Percentiles rank a stretch among this genome's conserved stretches.
phyloP scores from a whole-genome alignment of 2,888 invertebrate genomes.

The Aphelenchoides bicaudatus region DNA sequence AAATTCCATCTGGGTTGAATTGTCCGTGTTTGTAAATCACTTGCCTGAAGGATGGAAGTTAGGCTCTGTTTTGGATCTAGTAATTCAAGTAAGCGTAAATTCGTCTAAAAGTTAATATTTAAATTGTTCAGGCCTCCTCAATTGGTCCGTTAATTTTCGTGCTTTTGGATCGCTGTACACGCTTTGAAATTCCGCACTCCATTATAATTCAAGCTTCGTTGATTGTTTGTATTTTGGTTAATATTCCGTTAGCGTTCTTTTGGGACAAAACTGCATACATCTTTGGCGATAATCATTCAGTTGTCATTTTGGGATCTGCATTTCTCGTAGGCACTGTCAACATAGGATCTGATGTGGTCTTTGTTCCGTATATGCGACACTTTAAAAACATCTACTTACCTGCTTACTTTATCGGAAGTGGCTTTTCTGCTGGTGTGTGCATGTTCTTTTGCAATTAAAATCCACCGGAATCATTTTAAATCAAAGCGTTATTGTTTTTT shows the following conservation, averaged over 20 bases:
- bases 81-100: slow-evolving; percentile 13
- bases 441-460: too few species aligned
- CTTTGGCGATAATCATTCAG: slow-evolving; percentile 1
- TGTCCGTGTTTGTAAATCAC: slow-evolving; percentile 1
- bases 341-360: neutral
- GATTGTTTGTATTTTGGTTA: neutral
- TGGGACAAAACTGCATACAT: neutral
- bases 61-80: slow-evolving; percentile 1
- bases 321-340: slow-evolving; percentile 8
- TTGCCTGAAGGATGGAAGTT: slow-evolving; percentile 17
- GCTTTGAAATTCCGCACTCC: neutral
- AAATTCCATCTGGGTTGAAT: slow-evolving; percentile 15
- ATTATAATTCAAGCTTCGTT: slow-evolving; percentile 1
- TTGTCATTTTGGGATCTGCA: neutral
- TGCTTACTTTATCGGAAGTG: slow-evolving; percentile 10
- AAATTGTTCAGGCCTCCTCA: neutral
- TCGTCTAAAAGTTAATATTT: neutral
- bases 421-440: neutral
- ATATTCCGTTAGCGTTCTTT: slow-evolving; percentile 6
- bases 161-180: neutral
- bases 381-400: slow-evolving; percentile 9
- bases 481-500: too few species aligned
- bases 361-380: slow-evolving; percentile 12
- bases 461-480: too few species aligned
- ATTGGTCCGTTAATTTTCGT: slow-evolving; percentile 2